phyloP scores from a whole-genome alignment of 2,797 vertebrate genomes.

The Percopsis omiscomaycus region DNA sequence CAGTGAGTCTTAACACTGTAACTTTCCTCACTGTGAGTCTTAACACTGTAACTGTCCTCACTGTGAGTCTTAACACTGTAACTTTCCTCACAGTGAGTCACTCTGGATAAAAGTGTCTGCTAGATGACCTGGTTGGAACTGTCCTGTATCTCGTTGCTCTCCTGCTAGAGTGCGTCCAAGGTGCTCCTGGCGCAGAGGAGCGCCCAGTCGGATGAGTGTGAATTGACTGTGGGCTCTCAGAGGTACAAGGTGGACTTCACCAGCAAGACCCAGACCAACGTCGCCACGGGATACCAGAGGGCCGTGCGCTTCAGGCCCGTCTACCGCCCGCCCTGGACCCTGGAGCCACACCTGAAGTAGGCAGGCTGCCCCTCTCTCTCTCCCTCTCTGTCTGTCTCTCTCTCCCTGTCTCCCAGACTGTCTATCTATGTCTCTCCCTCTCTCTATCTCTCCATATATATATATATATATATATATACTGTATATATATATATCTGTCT shows the following conservation, averaged over 20 bases:
- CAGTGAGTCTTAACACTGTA: too few relatives aligned
- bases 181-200: conserved; percentile 39
- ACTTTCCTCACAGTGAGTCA: too few relatives aligned
- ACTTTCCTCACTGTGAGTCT: too few relatives aligned
- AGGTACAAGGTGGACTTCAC: conserved; percentile 58
- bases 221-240: conserved; percentile 17
- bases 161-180: conserved; percentile 29
- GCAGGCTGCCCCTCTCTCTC: conserved; percentile 1
- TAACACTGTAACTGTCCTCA: too few relatives aligned
- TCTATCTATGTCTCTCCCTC: background rate
- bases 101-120: too few relatives aligned
- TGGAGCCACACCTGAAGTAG: conserved; percentile 51
- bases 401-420: background rate
- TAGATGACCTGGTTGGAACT: too few relatives aligned
- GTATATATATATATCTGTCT: too few relatives aligned
- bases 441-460: too few relatives aligned
- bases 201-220: conserved; percentile 18
- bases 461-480: too few relatives aligned
- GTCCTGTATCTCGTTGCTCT: background rate
- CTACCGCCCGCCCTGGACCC: conserved; percentile 43
- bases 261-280: conserved; percentile 55
- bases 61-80: too few relatives aligned
- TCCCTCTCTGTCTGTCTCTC: background rate
- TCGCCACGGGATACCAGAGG: conserved; percentile 37
- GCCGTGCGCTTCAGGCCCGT: conserved; percentile 45